phyloP scores from a whole-genome alignment of 1,140 invertebrate genomes.

The Saccostrea glomerata region DNA sequence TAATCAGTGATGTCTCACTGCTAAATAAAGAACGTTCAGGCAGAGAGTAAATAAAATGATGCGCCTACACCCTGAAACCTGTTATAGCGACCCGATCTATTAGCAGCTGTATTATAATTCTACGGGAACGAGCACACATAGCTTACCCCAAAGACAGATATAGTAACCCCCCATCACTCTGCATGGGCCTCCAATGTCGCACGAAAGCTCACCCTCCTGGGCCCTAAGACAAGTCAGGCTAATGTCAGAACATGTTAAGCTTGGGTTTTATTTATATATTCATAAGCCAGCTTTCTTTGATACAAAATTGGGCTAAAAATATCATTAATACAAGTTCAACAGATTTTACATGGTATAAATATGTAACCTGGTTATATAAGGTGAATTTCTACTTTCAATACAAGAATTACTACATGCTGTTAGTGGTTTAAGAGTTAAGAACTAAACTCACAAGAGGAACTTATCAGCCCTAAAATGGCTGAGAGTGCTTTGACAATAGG shows the following conservation, averaged over 20 bases:
- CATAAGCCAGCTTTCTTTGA: background rate
- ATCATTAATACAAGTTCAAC: background rate
- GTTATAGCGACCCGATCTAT: background rate
- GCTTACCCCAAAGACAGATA: conserved; percentile 23
- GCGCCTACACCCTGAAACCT: background rate
- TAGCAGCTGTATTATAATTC: background rate
- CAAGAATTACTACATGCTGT: background rate
- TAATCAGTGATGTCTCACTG: too few species aligned
- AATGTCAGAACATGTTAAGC: background rate
- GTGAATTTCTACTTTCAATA: background rate
- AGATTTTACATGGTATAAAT: background rate
- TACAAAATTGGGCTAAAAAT: background rate
- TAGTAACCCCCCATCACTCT: conserved; percentile 18
- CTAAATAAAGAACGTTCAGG: background rate
- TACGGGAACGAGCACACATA: conserved; percentile 8
- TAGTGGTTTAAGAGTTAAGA: background rate
- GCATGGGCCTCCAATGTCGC: background rate
- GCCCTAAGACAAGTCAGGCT: background rate
- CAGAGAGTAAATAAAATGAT: background rate
- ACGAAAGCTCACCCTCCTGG: background rate
- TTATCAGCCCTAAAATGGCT: too few species aligned
- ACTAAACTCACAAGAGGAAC: too few species aligned
- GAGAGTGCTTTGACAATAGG: too few species aligned
- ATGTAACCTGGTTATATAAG: background rate
- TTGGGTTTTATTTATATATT: background rate